phyloP scores from a whole-genome alignment of 2,797 vertebrate species.

The Momotus momota region DNA sequence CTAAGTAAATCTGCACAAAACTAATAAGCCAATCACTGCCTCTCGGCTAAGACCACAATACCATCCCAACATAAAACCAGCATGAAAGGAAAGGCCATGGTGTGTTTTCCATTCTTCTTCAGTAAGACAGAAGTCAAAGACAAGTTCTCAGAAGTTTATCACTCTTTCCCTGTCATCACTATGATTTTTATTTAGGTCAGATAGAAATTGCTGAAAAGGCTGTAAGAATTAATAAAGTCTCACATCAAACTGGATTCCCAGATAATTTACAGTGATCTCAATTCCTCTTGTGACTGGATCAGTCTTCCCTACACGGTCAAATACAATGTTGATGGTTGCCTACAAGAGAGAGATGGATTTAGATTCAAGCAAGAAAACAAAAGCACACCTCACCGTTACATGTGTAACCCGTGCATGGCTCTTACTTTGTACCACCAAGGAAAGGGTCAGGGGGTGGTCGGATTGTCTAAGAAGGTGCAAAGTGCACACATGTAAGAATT shows the following conservation, averaged over 20 bases:
- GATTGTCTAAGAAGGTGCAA: not conserved
- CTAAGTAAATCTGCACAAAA: not conserved
- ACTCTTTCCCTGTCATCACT: not conserved
- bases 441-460: accelerated
- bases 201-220: not conserved
- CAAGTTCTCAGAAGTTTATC: not conserved
- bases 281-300: conserved; percentile 98
- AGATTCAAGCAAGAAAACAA: not conserved
- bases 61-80: not conserved
- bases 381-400: not conserved
- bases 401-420: accelerated
- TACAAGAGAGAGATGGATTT: conserved; percentile 62
- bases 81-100: not conserved
- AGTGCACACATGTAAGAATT: not conserved
- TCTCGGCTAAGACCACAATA: not conserved
- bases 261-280: conserved; percentile 99
- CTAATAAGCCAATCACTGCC: not conserved
- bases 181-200: not conserved
- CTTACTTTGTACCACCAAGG: not conserved
- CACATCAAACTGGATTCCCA: conserved; percentile 99
- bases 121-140: not conserved
- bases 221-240: conserved; percentile 62
- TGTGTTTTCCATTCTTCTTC: not conserved
- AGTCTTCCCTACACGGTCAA: conserved; percentile 97
- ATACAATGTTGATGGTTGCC: conserved; percentile 99